phyloP scores from a whole-genome alignment of 2,888 invertebrate genomes.

The Augiades crinisus region DNA sequence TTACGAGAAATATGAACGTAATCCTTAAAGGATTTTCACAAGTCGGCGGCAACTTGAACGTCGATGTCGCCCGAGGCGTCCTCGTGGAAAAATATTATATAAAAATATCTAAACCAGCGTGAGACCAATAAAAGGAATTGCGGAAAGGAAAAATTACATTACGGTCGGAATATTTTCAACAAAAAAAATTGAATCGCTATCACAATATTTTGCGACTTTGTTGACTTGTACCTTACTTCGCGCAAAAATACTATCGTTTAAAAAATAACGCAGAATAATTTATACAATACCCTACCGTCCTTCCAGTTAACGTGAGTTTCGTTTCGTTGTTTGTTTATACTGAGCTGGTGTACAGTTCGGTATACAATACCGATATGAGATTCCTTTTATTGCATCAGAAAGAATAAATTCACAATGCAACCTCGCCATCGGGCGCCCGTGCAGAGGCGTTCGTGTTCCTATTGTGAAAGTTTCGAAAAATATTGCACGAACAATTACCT shows the following conservation, averaged over 20 bases:
- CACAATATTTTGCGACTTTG: too few species aligned
- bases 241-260: too few species aligned
- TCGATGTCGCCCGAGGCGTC: conserved; percentile 15
- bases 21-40: conserved; percentile 45
- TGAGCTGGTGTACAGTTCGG: neutral
- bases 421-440: neutral
- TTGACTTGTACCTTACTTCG: too few species aligned
- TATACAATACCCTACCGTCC: too few species aligned
- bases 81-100: conserved; percentile 21
- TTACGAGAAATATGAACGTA: conserved; percentile 39
- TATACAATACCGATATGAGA: conserved; percentile 35
- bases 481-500: conserved; percentile 14
- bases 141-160: neutral
- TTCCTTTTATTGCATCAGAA: conserved; percentile 38
- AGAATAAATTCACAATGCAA: conserved; percentile 33
- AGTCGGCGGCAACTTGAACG: conserved; percentile 31
- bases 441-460: conserved; percentile 2
- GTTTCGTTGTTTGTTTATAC: neutral
- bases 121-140: conserved; percentile 16
- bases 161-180: neutral
- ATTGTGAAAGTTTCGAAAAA: conserved; percentile 15
- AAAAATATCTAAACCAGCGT: conserved; percentile 27
- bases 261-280: too few species aligned
- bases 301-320: too few species aligned
- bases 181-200: too few species aligned